Percentiles rank a stretch among this genome's conserved stretches.
Conservation (phyloP, 2,797 vertebrate genomes). For the Masticophis lateralis region DNA sequence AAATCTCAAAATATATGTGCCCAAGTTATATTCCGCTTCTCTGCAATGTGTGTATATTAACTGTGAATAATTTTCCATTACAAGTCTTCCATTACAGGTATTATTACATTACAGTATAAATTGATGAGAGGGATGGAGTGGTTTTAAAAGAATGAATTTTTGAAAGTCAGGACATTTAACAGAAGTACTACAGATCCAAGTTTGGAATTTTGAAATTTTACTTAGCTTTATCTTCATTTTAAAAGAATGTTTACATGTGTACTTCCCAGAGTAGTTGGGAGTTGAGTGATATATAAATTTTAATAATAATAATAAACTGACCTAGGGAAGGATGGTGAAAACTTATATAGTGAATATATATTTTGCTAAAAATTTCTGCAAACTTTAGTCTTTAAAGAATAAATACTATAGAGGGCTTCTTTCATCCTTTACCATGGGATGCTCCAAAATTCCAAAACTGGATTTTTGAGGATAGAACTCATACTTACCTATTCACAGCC, state of each 20-base stretch:
- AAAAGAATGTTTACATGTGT: not conserved
- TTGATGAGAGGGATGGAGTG: not conserved
- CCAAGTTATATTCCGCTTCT: rapidly evolving
- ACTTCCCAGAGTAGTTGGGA: not conserved
- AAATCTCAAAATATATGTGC: not conserved
- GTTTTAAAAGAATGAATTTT: not conserved
- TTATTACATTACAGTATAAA: not conserved
- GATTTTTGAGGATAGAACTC: not conserved
- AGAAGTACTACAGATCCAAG: not conserved
- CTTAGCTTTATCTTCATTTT: not conserved
- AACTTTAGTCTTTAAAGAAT: not conserved
- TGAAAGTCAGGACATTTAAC: not conserved
- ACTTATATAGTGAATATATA: not conserved
- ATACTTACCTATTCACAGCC: not conserved
- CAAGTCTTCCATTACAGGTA: constrained; percentile 43
- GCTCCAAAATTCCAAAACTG: not conserved
- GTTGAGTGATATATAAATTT: not conserved
- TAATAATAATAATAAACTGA: not conserved
- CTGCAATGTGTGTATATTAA: not conserved
- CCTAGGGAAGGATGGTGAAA: not conserved
- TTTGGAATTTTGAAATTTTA: not conserved
- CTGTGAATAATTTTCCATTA: constrained; percentile 24
- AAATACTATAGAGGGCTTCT: not conserved
- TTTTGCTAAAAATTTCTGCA: not conserved
- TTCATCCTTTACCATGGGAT: not conserved